Percentiles rank a stretch among this genome's conserved stretches.
phyloP scores from a whole-genome alignment of 2,888 invertebrate species.

The Tenodera sinensis region DNA sequence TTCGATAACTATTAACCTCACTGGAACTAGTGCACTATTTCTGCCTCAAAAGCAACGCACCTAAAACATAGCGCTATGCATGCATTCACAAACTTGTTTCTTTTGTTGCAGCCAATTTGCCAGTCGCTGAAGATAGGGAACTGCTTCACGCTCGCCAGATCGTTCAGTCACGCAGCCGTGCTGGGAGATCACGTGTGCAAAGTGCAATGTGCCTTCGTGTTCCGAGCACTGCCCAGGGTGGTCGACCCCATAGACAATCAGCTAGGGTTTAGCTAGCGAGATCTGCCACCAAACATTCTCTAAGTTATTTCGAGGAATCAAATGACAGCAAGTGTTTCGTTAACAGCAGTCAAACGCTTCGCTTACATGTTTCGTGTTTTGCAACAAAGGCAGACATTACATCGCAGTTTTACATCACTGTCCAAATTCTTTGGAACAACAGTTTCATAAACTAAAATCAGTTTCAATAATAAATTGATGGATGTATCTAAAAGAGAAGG shows the following conservation, averaged over 20 bases:
- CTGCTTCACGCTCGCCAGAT: slow-evolving; percentile 45
- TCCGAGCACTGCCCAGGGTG: slow-evolving; percentile 42
- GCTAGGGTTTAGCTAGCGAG: slow-evolving; percentile 29
- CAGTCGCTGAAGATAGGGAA: slow-evolving; percentile 49
- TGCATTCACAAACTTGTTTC: not conserved
- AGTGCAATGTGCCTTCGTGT: slow-evolving; percentile 51
- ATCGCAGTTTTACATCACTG: not conserved
- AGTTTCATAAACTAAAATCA: too few relatives aligned
- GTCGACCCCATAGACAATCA: slow-evolving; percentile 28
- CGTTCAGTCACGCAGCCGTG: slow-evolving; percentile 45
- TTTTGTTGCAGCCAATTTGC: slow-evolving; percentile 45
- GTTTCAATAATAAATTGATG: too few relatives aligned
- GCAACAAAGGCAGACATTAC: not conserved
- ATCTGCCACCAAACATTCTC: not conserved
- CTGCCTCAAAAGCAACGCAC: too few relatives aligned
- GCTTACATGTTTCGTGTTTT: not conserved
- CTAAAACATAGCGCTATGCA: too few relatives aligned
- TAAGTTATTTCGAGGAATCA: not conserved
- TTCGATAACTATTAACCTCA: too few relatives aligned
- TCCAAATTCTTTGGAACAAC: not conserved
- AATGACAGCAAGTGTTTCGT: not conserved
- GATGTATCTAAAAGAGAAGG: too few relatives aligned
- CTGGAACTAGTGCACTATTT: too few relatives aligned
- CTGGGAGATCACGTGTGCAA: slow-evolving; percentile 49
- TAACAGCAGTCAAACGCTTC: not conserved